These are phyloP conservation scores for Harpagoxenus sublaevis DNA, from an alignment of 2,888 invertebrate species.

Conservation along the genomic window DNA sequence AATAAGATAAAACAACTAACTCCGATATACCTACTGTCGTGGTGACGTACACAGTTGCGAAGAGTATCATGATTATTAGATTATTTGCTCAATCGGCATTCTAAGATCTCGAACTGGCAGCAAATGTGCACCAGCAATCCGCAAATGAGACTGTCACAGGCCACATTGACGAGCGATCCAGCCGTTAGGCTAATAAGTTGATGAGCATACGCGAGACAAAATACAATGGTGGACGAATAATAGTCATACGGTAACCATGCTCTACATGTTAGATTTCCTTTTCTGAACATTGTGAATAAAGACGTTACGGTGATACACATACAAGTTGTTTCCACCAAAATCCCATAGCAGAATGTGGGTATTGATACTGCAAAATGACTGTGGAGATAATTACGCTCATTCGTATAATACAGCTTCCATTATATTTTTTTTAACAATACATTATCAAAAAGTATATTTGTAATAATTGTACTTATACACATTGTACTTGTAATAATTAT, in stretches of 20 bases:
- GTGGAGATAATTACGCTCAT: not conserved
- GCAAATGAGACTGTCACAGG: conserved; percentile 76
- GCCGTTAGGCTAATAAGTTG: conserved; percentile 65
- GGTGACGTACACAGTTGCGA: conserved; percentile 28
- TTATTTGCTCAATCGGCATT: conserved; percentile 41
- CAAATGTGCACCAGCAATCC: conserved; percentile 74
- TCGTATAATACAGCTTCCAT: not conserved
- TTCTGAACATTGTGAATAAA: conserved; percentile 27
- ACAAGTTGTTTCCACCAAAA: conserved; percentile 15
- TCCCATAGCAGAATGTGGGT: conserved; percentile 36
- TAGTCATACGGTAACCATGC: conserved; percentile 67
- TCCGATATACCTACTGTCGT: conserved; percentile 22
- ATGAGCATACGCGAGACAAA: conserved; percentile 65
- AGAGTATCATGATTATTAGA: not conserved
- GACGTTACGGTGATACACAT: not conserved
- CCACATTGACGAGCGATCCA: conserved; percentile 71
- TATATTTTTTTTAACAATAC: too few relatives aligned
- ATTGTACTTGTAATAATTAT: too few relatives aligned
- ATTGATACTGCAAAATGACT: conserved; percentile 45
- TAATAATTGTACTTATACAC: not conserved
- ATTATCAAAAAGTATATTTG: not conserved
- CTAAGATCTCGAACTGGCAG: conserved; percentile 76
- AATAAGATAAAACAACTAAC: conserved; percentile 30
- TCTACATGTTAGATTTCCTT: conserved; percentile 16
- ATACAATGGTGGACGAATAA: conserved; percentile 17